Evolutionary conservation across 92 coral and sea anemone species (phyloP).

Genomic region (Metridium senile): DNA sequence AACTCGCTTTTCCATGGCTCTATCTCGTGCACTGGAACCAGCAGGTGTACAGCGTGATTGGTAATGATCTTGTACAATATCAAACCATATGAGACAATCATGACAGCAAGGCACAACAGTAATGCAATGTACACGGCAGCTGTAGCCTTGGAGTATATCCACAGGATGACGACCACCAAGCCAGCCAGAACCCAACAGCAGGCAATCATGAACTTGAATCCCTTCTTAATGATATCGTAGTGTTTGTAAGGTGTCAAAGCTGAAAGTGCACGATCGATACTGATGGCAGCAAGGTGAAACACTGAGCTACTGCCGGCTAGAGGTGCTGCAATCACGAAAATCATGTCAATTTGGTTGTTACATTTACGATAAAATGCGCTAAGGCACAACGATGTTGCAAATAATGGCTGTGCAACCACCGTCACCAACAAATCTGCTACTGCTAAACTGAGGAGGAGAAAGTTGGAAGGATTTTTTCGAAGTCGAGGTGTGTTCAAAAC

Average conservation of each 20-base stretch:
- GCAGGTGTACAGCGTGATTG: not conserved
- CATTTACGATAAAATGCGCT: not conserved
- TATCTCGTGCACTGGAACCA: not conserved
- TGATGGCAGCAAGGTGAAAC: constrained; percentile 8
- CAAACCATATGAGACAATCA: not conserved
- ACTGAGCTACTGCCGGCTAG: not conserved
- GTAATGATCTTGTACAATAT: constrained; percentile 8
- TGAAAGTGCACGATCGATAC: constrained; percentile 9
- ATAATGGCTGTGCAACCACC: constrained; percentile 7
- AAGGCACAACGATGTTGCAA: not conserved
- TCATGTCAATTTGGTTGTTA: not conserved
- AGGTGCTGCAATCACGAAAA: not conserved
- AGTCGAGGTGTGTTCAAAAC: constrained; percentile 14
- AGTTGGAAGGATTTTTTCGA: constrained; percentile 2
- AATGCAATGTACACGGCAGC: not conserved
- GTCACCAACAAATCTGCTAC: constrained; percentile 23
- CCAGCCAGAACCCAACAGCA: constrained; percentile 3
- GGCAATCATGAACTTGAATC: not conserved
- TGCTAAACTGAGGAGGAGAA: constrained; percentile 22
- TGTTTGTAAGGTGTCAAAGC: not conserved
- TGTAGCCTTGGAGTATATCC: too few species aligned
- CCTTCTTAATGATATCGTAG: not conserved
- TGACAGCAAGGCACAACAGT: not conserved
- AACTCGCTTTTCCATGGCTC: constrained; percentile 17
- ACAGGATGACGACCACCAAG: not conserved